Conservation (phyloP, 2,113 vertebrate genomes). For the Mellivora capensis region DNA sequence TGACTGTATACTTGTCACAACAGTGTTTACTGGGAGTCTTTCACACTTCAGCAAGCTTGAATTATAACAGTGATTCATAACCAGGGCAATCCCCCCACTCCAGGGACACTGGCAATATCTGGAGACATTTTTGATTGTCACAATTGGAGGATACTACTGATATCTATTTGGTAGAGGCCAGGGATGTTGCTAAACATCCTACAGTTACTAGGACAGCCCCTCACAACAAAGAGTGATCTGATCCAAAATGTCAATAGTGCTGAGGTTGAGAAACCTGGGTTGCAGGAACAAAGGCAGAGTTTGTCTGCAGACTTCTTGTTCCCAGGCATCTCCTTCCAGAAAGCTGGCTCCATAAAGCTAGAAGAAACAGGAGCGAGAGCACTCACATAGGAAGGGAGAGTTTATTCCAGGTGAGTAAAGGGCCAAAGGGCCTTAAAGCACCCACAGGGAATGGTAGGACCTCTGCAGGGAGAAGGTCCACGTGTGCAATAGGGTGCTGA, state of each 20-base stretch:
- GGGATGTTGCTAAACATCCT: background rate
- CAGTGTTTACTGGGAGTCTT: background rate
- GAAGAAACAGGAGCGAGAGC: background rate
- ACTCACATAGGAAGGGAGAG: background rate
- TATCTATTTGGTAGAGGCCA: background rate
- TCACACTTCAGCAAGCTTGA: background rate
- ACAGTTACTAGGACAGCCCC: background rate
- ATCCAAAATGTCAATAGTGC: background rate
- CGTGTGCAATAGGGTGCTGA: background rate
- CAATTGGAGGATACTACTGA: background rate
- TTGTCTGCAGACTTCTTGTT: background rate
- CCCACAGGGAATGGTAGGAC: rapidly evolving
- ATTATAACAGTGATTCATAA: background rate
- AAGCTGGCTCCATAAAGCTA: background rate
- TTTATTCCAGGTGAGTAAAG: background rate
- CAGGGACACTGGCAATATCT: background rate
- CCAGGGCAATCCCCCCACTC: background rate
- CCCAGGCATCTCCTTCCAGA: background rate
- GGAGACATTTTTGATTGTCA: background rate
- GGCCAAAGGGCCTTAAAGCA: background rate
- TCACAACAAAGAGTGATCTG: background rate
- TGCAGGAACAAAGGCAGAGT: background rate
- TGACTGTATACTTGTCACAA: background rate
- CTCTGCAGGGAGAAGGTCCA: background rate
- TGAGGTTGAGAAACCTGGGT: background rate